Evolutionary conservation across 2,113 vertebrate species (phyloP), one percentile per base, ranked within the genome.

Genomic region (Garra rufa): DNA sequence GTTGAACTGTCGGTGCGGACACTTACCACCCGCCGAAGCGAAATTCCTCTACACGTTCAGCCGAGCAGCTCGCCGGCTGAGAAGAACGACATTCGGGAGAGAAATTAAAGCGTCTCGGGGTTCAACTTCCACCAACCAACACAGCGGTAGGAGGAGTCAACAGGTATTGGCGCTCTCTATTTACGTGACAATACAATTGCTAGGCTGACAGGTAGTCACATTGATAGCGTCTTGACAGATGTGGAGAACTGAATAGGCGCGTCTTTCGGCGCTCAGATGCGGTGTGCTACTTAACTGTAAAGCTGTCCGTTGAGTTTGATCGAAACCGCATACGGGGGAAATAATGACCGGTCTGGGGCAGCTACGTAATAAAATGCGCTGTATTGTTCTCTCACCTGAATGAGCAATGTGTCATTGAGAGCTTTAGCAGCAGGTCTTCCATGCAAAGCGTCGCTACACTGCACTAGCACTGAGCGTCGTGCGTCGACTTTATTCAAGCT

Each of bases 141-240:
- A 44, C 79, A 46, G 67, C 90, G 52, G 91, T 90, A 90, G 94
- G 94, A 92, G 94, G 95, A 95, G 94, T 91, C 94, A 95, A 94
- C 94, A 95, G 93, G 94, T 94, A 88, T 65, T 79, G 75, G 67
- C 67, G 74, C 50, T 70, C 65, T 70, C 30, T 82, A 48, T 82
- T 70, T 77, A 48, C 63, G 69, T 38, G 67, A 78, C 9, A 44
- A 44, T 73, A 46, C 67, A 26, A 63, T 81, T 71, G 80, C 65
- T 13, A 17, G 28, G 80, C 30, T 82, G 83, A 85, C 83, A 85
- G 83, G 83, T 85, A 81, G 38, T 52, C 63, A 6, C 50, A 48
- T 74, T 30, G 15, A 84, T 61, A 43, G 83, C 44, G 28, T 44
- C 59, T 77, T 84, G 74, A 50, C 79, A 81, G 79, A 81, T 70